Evolutionary conservation across 2,888 invertebrate species (phyloP).

Genomic region (Marronus borbonicus): DNA sequence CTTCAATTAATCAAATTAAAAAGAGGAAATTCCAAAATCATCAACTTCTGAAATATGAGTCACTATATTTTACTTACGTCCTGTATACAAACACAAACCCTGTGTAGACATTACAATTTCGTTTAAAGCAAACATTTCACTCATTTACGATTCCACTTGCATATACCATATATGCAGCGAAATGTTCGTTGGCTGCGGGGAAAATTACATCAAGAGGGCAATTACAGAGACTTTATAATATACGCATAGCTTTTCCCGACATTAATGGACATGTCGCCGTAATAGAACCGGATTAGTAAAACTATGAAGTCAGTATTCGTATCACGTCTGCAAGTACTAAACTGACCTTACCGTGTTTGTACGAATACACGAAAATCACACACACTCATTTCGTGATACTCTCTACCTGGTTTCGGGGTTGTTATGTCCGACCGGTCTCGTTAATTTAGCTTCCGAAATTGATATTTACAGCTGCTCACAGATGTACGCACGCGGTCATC

Average conservation of each 20-base stretch:
- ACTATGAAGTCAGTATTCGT: slow-evolving; percentile 18
- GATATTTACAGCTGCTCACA: slow-evolving; percentile 44
- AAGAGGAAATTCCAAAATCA: too few relatives aligned
- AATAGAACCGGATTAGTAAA: slow-evolving; percentile 24
- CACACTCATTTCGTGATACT: slow-evolving; percentile 9
- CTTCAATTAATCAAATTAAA: too few relatives aligned
- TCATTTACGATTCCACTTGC: neutral
- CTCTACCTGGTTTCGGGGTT: slow-evolving; percentile 48
- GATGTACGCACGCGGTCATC: slow-evolving; percentile 12
- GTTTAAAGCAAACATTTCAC: neutral
- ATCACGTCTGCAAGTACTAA: slow-evolving; percentile 12
- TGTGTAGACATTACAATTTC: too few relatives aligned
- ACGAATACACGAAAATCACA: slow-evolving; percentile 37
- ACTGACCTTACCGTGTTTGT: neutral
- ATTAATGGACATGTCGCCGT: slow-evolving; percentile 34
- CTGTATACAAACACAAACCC: too few relatives aligned
- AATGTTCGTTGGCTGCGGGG: neutral
- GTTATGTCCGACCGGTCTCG: slow-evolving; percentile 38
- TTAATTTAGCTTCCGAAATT: slow-evolving; percentile 49
- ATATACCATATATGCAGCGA: neutral
- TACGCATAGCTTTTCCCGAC: slow-evolving; percentile 3
- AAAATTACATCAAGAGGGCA: slow-evolving; percentile 27
- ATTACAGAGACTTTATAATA: slow-evolving; percentile 25
- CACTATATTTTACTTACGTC: too few relatives aligned
- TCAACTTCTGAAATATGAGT: too few relatives aligned